Conservation (phyloP, 2,888 invertebrate species). For the Abrostola triplasia region DNA sequence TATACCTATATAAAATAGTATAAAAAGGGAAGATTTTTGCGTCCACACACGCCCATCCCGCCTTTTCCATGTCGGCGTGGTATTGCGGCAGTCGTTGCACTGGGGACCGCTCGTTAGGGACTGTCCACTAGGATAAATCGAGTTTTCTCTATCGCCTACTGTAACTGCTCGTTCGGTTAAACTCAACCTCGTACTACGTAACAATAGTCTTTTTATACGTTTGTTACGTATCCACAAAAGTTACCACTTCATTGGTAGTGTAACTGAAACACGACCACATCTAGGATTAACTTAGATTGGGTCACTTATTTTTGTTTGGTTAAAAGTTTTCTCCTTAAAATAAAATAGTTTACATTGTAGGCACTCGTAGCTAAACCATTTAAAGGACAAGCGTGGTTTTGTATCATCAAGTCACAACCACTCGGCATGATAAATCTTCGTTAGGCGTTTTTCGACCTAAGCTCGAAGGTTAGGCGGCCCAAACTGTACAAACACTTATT, state of each 20-base stretch:
- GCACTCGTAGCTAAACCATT: not conserved
- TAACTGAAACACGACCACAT: too few species aligned
- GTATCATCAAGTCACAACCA: not conserved
- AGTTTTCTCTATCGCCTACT: slow-evolving; percentile 66
- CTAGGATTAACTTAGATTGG: too few species aligned
- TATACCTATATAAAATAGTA: slow-evolving; percentile 5
- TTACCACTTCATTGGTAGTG: not conserved
- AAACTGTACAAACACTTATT: slow-evolving; percentile 2
- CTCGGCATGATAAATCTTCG: not conserved
- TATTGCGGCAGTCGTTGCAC: slow-evolving; percentile 67
- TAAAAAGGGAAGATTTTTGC: slow-evolving; percentile 61
- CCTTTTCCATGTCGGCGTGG: slow-evolving; percentile 77
- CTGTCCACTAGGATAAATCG: slow-evolving; percentile 74
- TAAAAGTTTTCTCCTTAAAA: too few species aligned
- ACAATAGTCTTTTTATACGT: slow-evolving; percentile 45
- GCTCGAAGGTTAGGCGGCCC: not conserved
- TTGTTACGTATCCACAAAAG: not conserved
- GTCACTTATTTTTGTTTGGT: too few species aligned
- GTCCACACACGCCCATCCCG: slow-evolving; percentile 66
- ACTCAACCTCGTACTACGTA: slow-evolving; percentile 58
- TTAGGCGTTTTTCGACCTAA: not conserved
- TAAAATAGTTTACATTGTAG: too few species aligned
- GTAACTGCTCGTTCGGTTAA: slow-evolving; percentile 67
- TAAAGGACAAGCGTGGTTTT: not conserved
- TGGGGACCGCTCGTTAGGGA: slow-evolving; percentile 69